Evolutionary conservation across 2,797 vertebrate genomes (phyloP).

Genomic region (Argyrosomus regius): DNA sequence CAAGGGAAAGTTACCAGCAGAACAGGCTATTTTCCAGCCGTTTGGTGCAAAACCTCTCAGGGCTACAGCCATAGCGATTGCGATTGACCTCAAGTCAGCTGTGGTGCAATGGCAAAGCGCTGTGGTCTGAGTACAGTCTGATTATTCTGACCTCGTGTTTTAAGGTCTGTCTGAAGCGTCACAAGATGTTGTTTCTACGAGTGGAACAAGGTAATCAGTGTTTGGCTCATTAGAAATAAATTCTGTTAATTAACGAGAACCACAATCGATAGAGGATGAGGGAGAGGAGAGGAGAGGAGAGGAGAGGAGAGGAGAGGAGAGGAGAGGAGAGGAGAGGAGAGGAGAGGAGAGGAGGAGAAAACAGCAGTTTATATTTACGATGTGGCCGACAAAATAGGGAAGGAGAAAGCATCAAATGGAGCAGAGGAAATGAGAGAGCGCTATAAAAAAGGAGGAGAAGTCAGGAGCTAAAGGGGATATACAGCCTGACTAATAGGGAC

Average conservation of each 20-base stretch:
- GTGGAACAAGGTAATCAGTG: constrained; percentile 60
- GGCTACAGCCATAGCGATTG: neutral
- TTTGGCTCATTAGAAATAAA: constrained; percentile 62
- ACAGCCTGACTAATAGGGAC: constrained; percentile 48
- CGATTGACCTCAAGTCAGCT: constrained; percentile 13
- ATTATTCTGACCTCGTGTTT: constrained; percentile 41
- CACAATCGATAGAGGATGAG: constrained; percentile 45
- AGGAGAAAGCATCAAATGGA: constrained; percentile 17
- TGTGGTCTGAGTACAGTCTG: constrained; percentile 24
- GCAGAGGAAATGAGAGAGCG: constrained; percentile 23
- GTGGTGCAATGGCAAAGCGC: constrained; percentile 1
- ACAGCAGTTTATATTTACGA: constrained; percentile 42
- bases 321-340: neutral
- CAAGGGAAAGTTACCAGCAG: constrained; percentile 22
- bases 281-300: neutral
- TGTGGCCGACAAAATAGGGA: constrained; percentile 20
- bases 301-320: constrained; percentile 1
- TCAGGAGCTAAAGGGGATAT: constrained; percentile 36
- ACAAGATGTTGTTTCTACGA: constrained; percentile 10
- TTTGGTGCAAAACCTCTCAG: constrained; percentile 38
- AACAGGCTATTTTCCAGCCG: constrained; percentile 31
- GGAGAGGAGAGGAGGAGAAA: constrained; percentile 4
- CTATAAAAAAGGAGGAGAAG: constrained; percentile 19
- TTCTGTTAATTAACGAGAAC: constrained; percentile 56
- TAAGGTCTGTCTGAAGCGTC: constrained; percentile 20